Percentiles rank a stretch among this genome's conserved stretches.
phyloP scores from a whole-genome alignment of 1,140 invertebrate species.

The Apis laboriosa region DNA sequence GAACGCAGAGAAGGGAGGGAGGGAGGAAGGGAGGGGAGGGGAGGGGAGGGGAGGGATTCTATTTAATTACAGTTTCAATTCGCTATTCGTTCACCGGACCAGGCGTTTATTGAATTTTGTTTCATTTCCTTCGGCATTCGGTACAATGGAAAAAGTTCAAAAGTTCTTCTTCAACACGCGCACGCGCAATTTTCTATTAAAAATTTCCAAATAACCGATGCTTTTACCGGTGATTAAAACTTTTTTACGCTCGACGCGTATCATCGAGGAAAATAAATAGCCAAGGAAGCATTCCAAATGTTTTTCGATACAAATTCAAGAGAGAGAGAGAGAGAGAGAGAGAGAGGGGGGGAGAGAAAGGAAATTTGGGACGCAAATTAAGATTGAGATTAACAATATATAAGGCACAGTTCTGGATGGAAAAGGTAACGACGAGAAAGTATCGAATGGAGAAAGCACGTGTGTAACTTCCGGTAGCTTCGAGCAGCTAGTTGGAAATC shows the following conservation, averaged over 20 bases:
- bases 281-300: too few relatives aligned
- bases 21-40: too few relatives aligned
- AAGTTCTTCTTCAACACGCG: neutral
- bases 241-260: slow-evolving; percentile 6
- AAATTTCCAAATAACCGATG: slow-evolving; percentile 18
- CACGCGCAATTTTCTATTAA: neutral
- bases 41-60: neutral
- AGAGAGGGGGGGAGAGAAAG: too few relatives aligned
- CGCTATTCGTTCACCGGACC: neutral
- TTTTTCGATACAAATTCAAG: neutral
- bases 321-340: neutral
- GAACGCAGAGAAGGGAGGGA: neutral
- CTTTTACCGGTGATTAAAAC: slow-evolving; percentile 20
- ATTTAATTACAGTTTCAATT: slow-evolving; percentile 46
- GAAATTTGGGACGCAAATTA: neutral
- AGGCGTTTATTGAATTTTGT: slow-evolving; percentile 29
- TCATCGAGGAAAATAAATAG: neutral
- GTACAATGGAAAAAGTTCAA: slow-evolving; percentile 4
- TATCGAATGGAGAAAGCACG: slow-evolving; percentile 54
- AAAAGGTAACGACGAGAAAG: slow-evolving; percentile 47
- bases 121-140: slow-evolving; percentile 14
- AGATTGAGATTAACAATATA: too few relatives aligned
- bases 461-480: slow-evolving; percentile 33
- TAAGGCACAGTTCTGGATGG: too few relatives aligned
- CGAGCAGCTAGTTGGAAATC: neutral